Conservation (phyloP, 2,888 invertebrate species). For the Tryphoninae sp. region DNA sequence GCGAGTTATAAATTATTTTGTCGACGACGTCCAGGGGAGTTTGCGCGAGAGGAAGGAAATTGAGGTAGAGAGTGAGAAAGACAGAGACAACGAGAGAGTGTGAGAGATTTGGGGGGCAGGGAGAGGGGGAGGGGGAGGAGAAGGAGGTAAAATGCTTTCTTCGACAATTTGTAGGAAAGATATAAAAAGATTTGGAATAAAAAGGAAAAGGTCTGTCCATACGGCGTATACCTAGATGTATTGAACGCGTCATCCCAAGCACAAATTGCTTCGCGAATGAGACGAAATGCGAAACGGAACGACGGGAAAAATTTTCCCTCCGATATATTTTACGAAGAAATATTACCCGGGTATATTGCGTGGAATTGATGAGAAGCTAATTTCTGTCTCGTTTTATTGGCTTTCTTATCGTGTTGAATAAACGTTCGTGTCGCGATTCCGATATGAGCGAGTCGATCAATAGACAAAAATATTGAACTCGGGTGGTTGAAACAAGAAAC, state of each 20-base stretch:
- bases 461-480: neutral
- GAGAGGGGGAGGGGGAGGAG: slow-evolving; percentile 13
- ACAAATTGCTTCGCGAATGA: slow-evolving; percentile 55
- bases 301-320: slow-evolving; percentile 26
- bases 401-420: neutral
- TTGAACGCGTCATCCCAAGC: slow-evolving; percentile 39
- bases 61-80: slow-evolving; percentile 32
- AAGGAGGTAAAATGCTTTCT: slow-evolving; percentile 40
- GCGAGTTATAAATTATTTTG: slow-evolving; percentile 54
- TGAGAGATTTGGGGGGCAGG: slow-evolving; percentile 29
- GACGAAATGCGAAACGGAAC: slow-evolving; percentile 44
- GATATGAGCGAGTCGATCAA: neutral
- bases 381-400: slow-evolving; percentile 27
- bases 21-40: slow-evolving; percentile 31
- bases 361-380: slow-evolving; percentile 46
- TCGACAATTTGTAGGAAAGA: slow-evolving; percentile 45
- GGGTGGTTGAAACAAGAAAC: neutral
- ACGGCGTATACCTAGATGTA: neutral
- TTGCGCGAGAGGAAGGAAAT: slow-evolving; percentile 23
- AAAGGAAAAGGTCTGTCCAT: slow-evolving; percentile 1
- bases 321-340: slow-evolving; percentile 55
- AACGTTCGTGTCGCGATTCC: neutral
- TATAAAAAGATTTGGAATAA: slow-evolving; percentile 14
- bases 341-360: slow-evolving; percentile 41
- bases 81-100: slow-evolving; percentile 25